Conservation (phyloP, 1,140 invertebrate species). For the Medauroidea extradentata region DNA sequence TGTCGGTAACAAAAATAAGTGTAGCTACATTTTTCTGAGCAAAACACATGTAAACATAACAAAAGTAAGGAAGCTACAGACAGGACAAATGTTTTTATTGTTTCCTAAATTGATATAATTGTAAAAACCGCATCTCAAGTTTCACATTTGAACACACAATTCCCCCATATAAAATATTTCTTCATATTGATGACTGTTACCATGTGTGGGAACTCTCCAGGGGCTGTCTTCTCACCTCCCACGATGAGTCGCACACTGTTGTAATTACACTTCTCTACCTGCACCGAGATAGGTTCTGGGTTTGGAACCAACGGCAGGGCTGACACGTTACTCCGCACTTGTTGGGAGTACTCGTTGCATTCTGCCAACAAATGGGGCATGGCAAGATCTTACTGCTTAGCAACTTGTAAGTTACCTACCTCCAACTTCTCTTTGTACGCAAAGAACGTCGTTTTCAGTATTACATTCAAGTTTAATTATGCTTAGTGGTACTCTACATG, state of each 20-base stretch:
- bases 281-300: constrained; percentile 28
- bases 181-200: constrained; percentile 29
- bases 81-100: too few relatives aligned
- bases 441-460: too few relatives aligned
- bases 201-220: constrained; percentile 57
- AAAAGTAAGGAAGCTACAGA: neutral
- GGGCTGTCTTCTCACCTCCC: constrained; percentile 45
- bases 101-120: too few relatives aligned
- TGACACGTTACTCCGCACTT: constrained; percentile 32
- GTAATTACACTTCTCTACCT: constrained; percentile 39
- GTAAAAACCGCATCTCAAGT: neutral
- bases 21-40: neutral
- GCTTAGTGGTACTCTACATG: too few relatives aligned
- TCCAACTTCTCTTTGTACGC: too few relatives aligned
- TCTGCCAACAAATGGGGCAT: constrained; percentile 33
- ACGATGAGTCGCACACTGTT: constrained; percentile 47
- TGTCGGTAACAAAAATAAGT: neutral
- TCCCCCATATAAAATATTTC: neutral
- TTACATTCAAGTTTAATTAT: too few relatives aligned
- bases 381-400: too few relatives aligned
- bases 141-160: neutral
- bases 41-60: neutral
- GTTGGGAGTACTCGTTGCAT: constrained; percentile 41
- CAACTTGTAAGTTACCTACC: too few relatives aligned
- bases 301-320: constrained; percentile 37